Percentiles rank a stretch among this genome's conserved stretches.
phyloP scores from a whole-genome alignment of 92 coral and sea anemone species.

The Parazoanthus darwini region DNA sequence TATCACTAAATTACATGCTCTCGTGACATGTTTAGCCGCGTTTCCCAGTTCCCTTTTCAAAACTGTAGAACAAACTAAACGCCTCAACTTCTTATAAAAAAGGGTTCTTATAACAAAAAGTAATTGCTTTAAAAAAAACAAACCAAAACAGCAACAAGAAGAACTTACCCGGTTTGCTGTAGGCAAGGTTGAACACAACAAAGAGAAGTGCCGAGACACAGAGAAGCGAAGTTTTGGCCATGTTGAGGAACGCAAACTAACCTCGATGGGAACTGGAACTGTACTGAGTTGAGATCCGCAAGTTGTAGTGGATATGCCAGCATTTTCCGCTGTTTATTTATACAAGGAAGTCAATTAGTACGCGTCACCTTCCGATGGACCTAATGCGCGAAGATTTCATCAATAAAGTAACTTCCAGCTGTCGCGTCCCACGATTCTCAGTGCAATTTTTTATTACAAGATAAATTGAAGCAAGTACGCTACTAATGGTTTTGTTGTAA shows the following conservation, averaged over 20 bases:
- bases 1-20: too few species aligned
- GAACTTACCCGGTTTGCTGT: conserved; percentile 35
- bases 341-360: not conserved
- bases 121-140: not conserved
- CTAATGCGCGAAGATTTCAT: not conserved
- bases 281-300: not conserved
- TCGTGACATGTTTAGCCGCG: too few species aligned
- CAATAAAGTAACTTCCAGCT: not conserved
- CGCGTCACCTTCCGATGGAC: not conserved
- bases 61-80: too few species aligned
- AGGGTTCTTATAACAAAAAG: too few species aligned
- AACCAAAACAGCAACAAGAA: too few species aligned
- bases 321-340: not conserved
- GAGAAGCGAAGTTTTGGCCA: conserved; percentile 3
- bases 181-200: not conserved
- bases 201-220: not conserved
- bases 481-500: not conserved
- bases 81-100: too few species aligned
- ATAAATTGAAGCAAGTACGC: not conserved
- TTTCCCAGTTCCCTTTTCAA: too few species aligned
- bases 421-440: not conserved
- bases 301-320: not conserved
- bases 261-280: not conserved
- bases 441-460: not conserved
- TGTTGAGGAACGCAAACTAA: not conserved